Evolutionary conservation across 2,113 vertebrate genomes (phyloP).

Genomic region (Varanus komodoensis): DNA sequence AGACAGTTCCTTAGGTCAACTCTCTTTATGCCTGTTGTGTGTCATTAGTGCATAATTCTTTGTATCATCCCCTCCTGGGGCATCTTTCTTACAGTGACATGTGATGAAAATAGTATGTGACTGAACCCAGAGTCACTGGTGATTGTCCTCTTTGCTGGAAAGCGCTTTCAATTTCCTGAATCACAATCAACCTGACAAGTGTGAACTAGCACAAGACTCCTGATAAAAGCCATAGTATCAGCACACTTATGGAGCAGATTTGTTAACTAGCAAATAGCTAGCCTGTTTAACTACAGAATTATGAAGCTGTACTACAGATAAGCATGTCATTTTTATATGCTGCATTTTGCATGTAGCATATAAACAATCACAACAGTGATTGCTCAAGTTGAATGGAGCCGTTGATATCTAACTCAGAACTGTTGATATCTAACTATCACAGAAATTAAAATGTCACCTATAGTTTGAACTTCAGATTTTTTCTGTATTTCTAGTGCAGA

Average conservation of each 20-base stretch:
- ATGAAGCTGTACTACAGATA: neutral
- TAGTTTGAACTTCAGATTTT: neutral
- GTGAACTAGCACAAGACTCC: neutral
- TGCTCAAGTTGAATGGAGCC: neutral
- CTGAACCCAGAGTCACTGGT: neutral
- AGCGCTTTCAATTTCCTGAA: conserved; percentile 17
- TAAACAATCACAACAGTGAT: neutral
- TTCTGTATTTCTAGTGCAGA: neutral
- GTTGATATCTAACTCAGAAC: neutral
- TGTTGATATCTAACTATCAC: neutral
- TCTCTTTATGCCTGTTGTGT: conserved; percentile 3
- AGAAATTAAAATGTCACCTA: neutral
- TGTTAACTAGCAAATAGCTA: neutral
- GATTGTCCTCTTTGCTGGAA: neutral
- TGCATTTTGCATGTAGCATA: neutral
- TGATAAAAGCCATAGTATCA: conserved; percentile 6
- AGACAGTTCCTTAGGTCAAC: conserved; percentile 33
- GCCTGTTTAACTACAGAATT: neutral
- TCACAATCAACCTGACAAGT: conserved; percentile 16
- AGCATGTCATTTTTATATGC: neutral
- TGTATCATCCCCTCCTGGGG: conserved; percentile 20
- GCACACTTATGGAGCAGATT: neutral
- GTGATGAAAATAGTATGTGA: conserved; percentile 9
- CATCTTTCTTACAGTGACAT: neutral
- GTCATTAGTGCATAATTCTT: conserved; percentile 34